Base-by-base conservation (phyloP, 2,888 invertebrate genomes). In the Drosophila siamana region DNA sequence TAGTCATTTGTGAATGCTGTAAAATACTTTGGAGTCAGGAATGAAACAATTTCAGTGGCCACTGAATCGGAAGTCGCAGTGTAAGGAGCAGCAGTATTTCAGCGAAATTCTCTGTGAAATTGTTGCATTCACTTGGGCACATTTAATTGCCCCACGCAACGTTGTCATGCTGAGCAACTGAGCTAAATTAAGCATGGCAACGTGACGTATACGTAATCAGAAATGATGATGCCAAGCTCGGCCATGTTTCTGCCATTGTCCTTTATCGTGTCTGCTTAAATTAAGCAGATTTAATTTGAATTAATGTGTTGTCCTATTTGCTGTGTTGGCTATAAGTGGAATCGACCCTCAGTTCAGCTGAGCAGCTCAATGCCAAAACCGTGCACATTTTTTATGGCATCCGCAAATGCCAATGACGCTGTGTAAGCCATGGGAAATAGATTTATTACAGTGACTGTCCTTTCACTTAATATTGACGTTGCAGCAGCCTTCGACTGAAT, bases 161-260 rank as follows among this genome's bases (percentile, higher is more conserved):
- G 56, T 33, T 62, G 54, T 38, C 11, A 19, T 61, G 36, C 22
- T n/a, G 9, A 16, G 38, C 8, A 52, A 47, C 8, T 22, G 28
- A 59, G 52, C 51, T 44, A 59, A 47, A 41, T 65, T 44, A 52
- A 52, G 47, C 13, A 16, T 26, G 43, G n/a, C 48, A 70, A 63
- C 52, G 63, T 63, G 63, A 66, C 70, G 64, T 66, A 74, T 63
- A 48, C 56, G 75, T 63, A 74, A 70, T 74, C 66, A 54, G 16
- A 46, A 74, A 46, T 66, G 55, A 67, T 70, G 41, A 51, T 2
- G 38, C 19, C 57, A 16, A 36, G 24, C 6, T 38, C 7, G 24
- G 16, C 2, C 11, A 38, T 40, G 26, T 24, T 16, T 43, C 36
- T 50, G 33, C 28, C 28, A 40, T 36, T 65, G 56, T 67, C 57